These are phyloP conservation scores for Drosophila kuntzei DNA, from an alignment of 2,888 invertebrate species.

Conservation along the genomic window DNA sequence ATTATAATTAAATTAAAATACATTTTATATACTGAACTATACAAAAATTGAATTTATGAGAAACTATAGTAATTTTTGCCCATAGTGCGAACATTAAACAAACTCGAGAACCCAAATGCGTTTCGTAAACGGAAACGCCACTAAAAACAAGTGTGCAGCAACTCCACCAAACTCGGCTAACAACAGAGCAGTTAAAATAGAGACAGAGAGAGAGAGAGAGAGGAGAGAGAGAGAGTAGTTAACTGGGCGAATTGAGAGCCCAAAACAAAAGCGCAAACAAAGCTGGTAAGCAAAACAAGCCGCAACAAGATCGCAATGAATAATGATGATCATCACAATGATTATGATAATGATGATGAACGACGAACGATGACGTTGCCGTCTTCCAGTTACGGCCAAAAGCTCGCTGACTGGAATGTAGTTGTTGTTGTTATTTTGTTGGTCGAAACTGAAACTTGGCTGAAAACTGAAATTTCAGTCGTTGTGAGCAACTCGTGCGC, in stretches of 20 bases:
- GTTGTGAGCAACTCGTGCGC: conserved; percentile 75
- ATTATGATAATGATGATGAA: conserved; percentile 18
- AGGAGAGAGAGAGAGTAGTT: neutral
- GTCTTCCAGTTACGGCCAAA: conserved; percentile 59
- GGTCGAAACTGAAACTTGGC: conserved; percentile 48
- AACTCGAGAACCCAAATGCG: conserved; percentile 43
- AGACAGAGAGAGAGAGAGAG: neutral
- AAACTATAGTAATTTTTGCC: neutral
- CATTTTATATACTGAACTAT: too few relatives aligned
- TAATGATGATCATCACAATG: neutral
- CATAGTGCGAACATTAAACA: conserved; percentile 36
- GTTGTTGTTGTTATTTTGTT: conserved; percentile 6
- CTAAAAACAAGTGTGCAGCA: conserved; percentile 36
- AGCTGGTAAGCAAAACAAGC: conserved; percentile 67
- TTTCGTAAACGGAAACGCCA: conserved; percentile 64
- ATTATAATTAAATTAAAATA: too few relatives aligned
- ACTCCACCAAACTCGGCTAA: conserved; percentile 16
- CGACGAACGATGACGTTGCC: conserved; percentile 65
- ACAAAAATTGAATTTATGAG: too few relatives aligned
- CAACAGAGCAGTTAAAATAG: conserved; percentile 7
- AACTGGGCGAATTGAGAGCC: conserved; percentile 59
- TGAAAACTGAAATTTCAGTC: conserved; percentile 62
- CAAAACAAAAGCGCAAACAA: conserved; percentile 68
- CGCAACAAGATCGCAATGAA: conserved; percentile 61
- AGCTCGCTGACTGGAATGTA: conserved; percentile 48